phyloP scores from a whole-genome alignment of 2,113 vertebrate species.

The Lepus americanus region DNA sequence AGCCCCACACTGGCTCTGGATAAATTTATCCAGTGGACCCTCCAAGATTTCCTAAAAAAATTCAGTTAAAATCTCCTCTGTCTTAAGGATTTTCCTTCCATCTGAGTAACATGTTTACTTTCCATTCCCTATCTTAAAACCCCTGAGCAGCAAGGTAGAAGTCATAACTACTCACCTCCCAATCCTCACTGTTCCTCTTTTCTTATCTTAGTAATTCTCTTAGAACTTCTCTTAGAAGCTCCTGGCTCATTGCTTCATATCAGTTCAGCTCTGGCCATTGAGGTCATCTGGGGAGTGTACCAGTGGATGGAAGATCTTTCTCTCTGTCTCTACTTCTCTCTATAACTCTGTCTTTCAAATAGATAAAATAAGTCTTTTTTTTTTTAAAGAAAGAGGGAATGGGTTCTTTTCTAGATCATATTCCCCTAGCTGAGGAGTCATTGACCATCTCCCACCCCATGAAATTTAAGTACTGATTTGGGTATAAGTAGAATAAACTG shows the following conservation, averaged over 20 bases:
- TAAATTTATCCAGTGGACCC: neutral
- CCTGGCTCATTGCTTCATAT: too few relatives aligned
- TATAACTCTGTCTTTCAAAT: too few relatives aligned
- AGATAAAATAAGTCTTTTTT: too few relatives aligned
- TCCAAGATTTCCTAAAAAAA: neutral
- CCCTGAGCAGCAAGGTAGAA: neutral
- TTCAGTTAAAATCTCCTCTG: neutral
- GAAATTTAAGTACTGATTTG: neutral
- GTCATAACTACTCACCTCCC: neutral
- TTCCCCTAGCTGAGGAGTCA: neutral
- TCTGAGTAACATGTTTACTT: neutral
- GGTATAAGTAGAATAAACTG: neutral
- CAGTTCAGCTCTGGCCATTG: too few relatives aligned
- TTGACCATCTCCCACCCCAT: neutral
- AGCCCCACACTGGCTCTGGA: neutral
- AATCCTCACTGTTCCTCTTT: neutral
- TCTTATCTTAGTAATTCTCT: neutral
- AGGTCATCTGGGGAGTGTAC: too few relatives aligned
- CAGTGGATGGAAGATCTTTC: too few relatives aligned
- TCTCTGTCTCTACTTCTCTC: too few relatives aligned
- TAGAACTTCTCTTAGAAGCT: too few relatives aligned
- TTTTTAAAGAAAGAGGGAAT: neutral
- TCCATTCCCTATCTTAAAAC: neutral
- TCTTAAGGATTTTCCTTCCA: neutral
- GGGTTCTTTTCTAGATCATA: neutral